Evolutionary conservation across 1,140 invertebrate genomes (phyloP), one percentile per base, ranked within the genome.

Genomic region (Phymorhynchus buccinoides): DNA sequence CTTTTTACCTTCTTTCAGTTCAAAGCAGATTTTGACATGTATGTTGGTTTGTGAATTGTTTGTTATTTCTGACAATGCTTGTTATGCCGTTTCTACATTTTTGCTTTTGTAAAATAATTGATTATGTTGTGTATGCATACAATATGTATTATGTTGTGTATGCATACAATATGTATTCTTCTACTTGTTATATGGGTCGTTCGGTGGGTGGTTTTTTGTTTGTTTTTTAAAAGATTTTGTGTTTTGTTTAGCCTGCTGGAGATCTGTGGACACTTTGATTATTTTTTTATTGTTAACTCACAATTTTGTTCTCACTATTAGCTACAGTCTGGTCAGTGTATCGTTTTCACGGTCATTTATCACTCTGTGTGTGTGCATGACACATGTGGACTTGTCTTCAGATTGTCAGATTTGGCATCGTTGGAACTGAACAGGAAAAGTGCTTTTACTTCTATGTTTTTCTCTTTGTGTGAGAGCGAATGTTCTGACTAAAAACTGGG

Each of bases 261-360:
- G 12, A 71, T 35, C 30, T 35, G 32, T 32, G 7, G 7, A 35
- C 68, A 32, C 6, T 71, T 32, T 1, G 35, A 35, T 35, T 35
- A 0, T 35, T 37, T 35, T 71, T 32, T 35, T 37, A 35, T 1
- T 32, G 6, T 2, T 30, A 66, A 27, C 18, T 30, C 14, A 52
- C 9, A n/a, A 37, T 35, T 30, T 9, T 32, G 9, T 35, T 73
- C 27, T 73, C 30, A 73, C 27, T 75, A 41, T 75, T 22, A 37
- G 32, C 27, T 27, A 41, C 37, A 22, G 73, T 75, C 73, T 75
- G 73, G 73, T 75, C 73, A 75, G 73, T 71, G 7, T 37, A 71
- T 2, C 35, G 22, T 41, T 41, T 75, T 75, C 27, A 16, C 30
- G 27, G 68, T 71, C 35, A 71, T 71, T 35, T 71, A 7, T 71